Evolutionary conservation across 2,888 invertebrate genomes (phyloP).

Genomic region (Lepeophtheirus nordmannii): DNA sequence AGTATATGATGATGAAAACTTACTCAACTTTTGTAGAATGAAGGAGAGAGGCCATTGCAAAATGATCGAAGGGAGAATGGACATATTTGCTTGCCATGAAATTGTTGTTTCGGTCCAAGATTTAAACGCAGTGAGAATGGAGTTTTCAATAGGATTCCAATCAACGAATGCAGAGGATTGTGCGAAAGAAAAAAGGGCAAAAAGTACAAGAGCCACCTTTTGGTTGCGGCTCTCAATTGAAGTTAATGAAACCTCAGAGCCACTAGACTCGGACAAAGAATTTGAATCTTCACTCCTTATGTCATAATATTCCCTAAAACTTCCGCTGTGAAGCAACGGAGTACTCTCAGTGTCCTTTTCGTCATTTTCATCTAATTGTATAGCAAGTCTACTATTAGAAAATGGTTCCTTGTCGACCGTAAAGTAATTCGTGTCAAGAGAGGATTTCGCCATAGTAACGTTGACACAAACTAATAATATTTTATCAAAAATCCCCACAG

Average conservation of each 20-base stretch:
- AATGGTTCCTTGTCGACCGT: too few species aligned
- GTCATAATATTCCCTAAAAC: too few species aligned
- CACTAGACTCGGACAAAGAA: too few species aligned
- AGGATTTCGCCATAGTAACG: too few species aligned
- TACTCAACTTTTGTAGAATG: not conserved
- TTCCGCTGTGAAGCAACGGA: too few species aligned
- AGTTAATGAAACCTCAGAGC: not conserved
- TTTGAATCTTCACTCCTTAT: too few species aligned
- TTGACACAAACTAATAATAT: too few species aligned
- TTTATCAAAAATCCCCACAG: too few species aligned
- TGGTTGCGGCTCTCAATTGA: not conserved
- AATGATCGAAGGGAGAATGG: not conserved
- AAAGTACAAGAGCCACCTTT: not conserved
- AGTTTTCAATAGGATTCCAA: constrained; percentile 3
- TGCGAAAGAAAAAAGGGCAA: not conserved
- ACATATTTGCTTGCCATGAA: not conserved
- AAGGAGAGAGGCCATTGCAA: not conserved
- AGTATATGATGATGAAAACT: not conserved
- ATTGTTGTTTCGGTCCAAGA: not conserved
- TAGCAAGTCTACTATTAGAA: too few species aligned
- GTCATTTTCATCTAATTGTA: too few species aligned
- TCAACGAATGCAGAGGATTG: not conserved
- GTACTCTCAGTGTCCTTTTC: too few species aligned
- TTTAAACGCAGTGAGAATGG: not conserved
- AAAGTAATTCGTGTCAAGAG: too few species aligned